Base-by-base conservation (phyloP, 2,888 invertebrate species). In the Clepsis dumicolana region DNA sequence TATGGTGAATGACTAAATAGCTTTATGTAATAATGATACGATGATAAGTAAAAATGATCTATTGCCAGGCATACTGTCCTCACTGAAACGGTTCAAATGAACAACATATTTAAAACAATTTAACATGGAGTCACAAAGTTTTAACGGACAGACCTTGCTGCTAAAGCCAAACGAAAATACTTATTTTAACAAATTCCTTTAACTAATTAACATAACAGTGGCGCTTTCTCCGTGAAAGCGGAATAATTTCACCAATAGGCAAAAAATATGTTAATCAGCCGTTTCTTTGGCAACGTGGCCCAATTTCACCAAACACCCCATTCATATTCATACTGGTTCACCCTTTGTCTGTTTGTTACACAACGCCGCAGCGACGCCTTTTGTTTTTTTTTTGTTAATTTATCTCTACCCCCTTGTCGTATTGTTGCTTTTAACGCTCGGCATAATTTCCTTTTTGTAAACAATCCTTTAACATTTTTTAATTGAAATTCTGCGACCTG, bases 301-400 rank as follows among this genome's bases (percentile, higher is more conserved):
- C 83, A 90, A 89, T 90, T 91, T 89, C 84, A 76, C 82, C 80
- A 86, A 89, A 86, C 82, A 86, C 79, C 77, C 85, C 84, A 91
- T 93, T 92, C 90, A 90, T 91, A 93, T 93, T 92, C 91, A 93
- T 91, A 86, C 77, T 80, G 84, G 82, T 85, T 83, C 86, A 84
- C 89, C 89, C 90, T 90, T 91, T 90, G 87, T 88, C 80, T 83
- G 71, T 65, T 38, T 62, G 38, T 38, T 38, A 61, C 60, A 48
- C 32, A 65, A 53, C 60, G 64, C 53, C 50, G 38, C 44, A 25
- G 57, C 4, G 53, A 38, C 52, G 35, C 48, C 81, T 84, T 79
- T 73, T 75, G 81, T 82, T 82, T 83, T 87, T 88, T 84, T 86
- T 89, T 88, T 84, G 86, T 86, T 88, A 86, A 57, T 82, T 82